Conservation (phyloP, 2,113 vertebrate genomes). For the Bujurquina vittata region DNA sequence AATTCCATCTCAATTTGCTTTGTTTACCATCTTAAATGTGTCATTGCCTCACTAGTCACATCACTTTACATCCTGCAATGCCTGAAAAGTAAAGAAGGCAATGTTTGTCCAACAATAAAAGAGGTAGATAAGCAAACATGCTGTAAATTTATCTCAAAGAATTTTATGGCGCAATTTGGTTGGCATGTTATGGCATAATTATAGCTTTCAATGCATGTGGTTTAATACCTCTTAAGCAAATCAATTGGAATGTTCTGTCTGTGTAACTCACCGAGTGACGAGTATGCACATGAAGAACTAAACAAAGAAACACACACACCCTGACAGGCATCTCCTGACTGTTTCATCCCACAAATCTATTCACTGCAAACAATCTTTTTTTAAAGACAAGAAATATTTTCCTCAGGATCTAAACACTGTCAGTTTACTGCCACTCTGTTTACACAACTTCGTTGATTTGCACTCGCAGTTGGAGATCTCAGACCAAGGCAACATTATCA, state of each 20-base stretch:
- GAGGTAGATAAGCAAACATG: not conserved
- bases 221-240: not conserved
- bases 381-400: not conserved
- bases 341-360: not conserved
- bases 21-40: not conserved
- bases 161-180: not conserved
- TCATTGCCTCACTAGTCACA: not conserved
- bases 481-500: not conserved
- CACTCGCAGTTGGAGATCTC: constrained; percentile 5
- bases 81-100: not conserved
- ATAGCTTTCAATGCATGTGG: not conserved
- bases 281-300: constrained; percentile 11
- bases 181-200: not conserved
- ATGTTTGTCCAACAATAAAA: not conserved
- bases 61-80: not conserved
- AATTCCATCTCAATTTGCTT: not conserved
- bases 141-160: not conserved
- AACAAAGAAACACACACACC: not conserved
- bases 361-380: not conserved
- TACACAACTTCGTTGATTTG: constrained; percentile 1
- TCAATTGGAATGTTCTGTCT: constrained; percentile 5
- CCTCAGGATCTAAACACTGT: not conserved
- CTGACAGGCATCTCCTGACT: not conserved
- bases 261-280: not conserved
- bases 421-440: not conserved